Conservation (phyloP, 2,797 vertebrate species). For the Chaetophractus vellerosus region DNA sequence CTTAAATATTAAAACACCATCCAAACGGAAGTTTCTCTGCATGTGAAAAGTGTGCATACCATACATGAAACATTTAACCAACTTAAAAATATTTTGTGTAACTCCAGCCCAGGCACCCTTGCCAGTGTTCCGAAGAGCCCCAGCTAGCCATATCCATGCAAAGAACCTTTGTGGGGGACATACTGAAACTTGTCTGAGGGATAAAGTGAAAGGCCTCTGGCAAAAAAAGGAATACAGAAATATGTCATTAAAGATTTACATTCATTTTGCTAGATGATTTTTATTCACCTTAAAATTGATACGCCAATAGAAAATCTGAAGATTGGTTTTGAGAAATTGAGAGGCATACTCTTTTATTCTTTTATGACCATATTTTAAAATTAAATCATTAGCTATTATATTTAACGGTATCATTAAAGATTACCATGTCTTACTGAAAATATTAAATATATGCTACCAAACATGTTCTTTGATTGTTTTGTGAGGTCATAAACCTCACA, state of each 20-base stretch:
- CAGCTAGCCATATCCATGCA: too few species aligned
- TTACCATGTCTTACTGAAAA: too few species aligned
- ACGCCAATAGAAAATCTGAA: neutral
- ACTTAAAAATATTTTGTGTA: too few species aligned
- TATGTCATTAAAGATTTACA: neutral
- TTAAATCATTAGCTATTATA: neutral
- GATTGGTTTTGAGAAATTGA: neutral
- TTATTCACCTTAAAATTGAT: neutral
- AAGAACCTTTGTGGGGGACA: neutral
- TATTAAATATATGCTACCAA: too few species aligned
- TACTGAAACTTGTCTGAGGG: neutral
- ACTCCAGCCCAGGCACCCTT: neutral
- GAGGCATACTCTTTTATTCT: neutral
- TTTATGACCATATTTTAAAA: neutral
- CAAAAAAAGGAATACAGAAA: neutral
- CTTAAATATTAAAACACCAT: neutral
- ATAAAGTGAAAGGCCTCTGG: neutral
- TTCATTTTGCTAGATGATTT: neutral
- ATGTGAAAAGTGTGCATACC: neutral
- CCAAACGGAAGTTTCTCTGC: neutral
- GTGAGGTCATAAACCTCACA: too few species aligned
- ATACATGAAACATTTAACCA: neutral
- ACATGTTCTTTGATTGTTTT: too few species aligned
- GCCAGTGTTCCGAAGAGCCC: neutral
- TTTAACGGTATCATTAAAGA: neutral